Conservation (phyloP, 37 sponge, comb jelly and placozoan genomes). For the Dysidea cf. avara region DNA sequence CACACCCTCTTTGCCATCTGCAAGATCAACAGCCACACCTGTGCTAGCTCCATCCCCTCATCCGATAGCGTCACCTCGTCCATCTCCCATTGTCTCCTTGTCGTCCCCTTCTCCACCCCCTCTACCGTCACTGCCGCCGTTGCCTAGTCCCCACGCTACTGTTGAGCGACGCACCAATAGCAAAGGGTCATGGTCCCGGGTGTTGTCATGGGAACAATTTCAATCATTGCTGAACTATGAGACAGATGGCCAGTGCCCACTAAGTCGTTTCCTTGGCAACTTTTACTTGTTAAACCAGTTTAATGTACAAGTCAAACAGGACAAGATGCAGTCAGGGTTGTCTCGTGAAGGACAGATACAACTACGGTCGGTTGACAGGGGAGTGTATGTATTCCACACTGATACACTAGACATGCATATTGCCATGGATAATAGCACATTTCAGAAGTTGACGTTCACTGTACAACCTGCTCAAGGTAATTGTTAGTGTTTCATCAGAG, state of each 20-base stretch:
- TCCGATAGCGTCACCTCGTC: conserved; percentile 51
- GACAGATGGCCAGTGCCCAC: conserved; percentile 26
- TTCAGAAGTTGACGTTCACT: conserved; percentile 10
- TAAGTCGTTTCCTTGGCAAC: conserved; percentile 54
- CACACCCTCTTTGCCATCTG: conserved; percentile 2
- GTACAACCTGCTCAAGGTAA: conserved; percentile 32
- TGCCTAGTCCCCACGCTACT: conserved; percentile 18
- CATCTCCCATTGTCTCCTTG: conserved; percentile 1
- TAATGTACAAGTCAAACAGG: conserved; percentile 7
- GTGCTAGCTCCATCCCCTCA: conserved; percentile 31
- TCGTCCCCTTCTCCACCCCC: conserved; percentile 33
- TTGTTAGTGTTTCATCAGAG: conserved; percentile 1
- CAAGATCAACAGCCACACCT: background rate
- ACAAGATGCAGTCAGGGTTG: conserved; percentile 1
- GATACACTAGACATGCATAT: conserved; percentile 37
- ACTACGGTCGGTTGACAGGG: conserved; percentile 39
- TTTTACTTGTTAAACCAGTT: conserved; percentile 56
- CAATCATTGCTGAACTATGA: conserved; percentile 19
- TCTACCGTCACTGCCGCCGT: conserved; percentile 65
- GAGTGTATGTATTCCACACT: conserved; percentile 41
- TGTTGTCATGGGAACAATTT: conserved; percentile 15
- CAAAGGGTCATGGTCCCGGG: background rate
- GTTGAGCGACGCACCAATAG: background rate
- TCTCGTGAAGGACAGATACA: conserved; percentile 14
- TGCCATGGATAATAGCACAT: conserved; percentile 17